These are phyloP conservation scores for Meriones psammophilus DNA, from an alignment of 2,797 vertebrate species.

Conservation along the genomic window DNA sequence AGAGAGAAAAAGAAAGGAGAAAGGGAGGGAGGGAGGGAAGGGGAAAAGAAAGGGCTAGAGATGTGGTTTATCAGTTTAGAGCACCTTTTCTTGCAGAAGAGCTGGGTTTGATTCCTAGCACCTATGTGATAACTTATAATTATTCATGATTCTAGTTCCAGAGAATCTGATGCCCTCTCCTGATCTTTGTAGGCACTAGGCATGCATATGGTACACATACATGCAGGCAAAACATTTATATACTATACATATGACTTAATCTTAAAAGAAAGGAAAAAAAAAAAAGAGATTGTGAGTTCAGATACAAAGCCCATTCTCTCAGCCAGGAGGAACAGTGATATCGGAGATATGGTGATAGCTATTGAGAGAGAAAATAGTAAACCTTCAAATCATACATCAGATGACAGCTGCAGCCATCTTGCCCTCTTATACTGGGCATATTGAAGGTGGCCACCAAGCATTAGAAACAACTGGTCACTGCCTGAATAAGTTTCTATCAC, in stretches of 20 bases:
- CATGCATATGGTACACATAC: background rate
- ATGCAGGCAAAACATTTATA: background rate
- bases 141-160: background rate
- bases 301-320: background rate
- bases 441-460: background rate
- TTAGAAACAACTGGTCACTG: background rate
- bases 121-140: background rate
- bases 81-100: background rate
- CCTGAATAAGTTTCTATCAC: constrained; percentile 13
- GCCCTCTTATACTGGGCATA: background rate
- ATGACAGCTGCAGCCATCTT: background rate
- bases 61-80: background rate
- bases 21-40: background rate
- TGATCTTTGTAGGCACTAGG: background rate
- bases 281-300: background rate
- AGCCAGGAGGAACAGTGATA: background rate
- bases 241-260: background rate
- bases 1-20: too few species aligned
- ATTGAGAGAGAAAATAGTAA: background rate
- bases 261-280: background rate
- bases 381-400: constrained; percentile 29
- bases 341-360: background rate
- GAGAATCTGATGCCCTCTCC: background rate
- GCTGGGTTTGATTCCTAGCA: background rate
- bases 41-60: background rate